Base-by-base conservation (phyloP, 2,888 invertebrate species). In the Luffia ferchaultella region DNA sequence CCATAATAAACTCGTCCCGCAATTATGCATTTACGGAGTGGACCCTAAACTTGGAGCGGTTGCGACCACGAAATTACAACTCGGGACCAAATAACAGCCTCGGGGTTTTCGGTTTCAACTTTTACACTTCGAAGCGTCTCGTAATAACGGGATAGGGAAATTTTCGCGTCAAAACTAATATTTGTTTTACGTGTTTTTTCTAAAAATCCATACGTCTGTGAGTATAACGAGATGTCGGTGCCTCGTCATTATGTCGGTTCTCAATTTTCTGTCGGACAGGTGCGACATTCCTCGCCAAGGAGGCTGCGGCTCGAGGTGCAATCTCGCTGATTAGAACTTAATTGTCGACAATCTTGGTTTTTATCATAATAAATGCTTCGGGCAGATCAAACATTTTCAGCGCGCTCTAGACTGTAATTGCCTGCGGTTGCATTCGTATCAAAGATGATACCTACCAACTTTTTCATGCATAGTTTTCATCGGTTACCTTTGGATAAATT, bases 91-190 rank as follows among this genome's bases (percentile, higher is more conserved):
- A 64, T 60, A 58, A 65, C 60, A 60, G 63, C 61, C 62, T 62
- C 53, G 59, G 54, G 56, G 64, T 66, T 64, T 68, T 64, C 60
- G 63, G 63, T 40, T 61, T 65, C 65, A 70, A 73, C 70, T 64
- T 72, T 70, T 58, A 67, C 73, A 72, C 72, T 66, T 43, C 40
- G 48, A 20, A 53, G 51, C 56, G 50, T 52, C 53, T 54, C 48
- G 49, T 56, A 54, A 54, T 58, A 51, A 57, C 52, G 49, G 63
- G 59, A 67, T 62, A 67, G 60, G 67, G 63, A 61, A 62, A 64
- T 61, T 65, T 68, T 63, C 64, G 58, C 68, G 64, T 65, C 69
- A 74, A 73, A 73, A 68, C 76, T 70, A 77, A 78, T 79, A 76
- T 79, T 79, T 78, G 77, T 76, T 78, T 77, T 73, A 71, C 66